Conservation (phyloP, 2,888 invertebrate genomes). For the Stenodera caucasica region DNA sequence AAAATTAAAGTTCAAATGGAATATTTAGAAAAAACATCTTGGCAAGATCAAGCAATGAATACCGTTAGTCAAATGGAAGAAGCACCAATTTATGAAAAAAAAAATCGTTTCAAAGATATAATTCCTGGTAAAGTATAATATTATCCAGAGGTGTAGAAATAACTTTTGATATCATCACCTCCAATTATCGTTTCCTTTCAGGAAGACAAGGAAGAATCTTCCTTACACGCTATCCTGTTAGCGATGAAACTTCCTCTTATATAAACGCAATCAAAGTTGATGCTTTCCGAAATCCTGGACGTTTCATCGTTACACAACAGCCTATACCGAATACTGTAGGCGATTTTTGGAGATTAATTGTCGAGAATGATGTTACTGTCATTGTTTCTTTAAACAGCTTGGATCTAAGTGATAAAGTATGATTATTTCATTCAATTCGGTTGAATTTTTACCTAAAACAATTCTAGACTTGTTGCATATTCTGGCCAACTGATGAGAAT, state of each 20-base stretch:
- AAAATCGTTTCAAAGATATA: constrained; percentile 53
- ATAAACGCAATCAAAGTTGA: constrained; percentile 56
- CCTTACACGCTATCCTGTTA: constrained; percentile 48
- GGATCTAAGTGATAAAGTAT: constrained; percentile 48
- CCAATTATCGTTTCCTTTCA: constrained; percentile 23
- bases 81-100: constrained; percentile 36
- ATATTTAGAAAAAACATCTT: constrained; percentile 48
- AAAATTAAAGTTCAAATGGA: constrained; percentile 47
- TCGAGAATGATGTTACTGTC: constrained; percentile 50
- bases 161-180: too few relatives aligned
- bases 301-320: constrained; percentile 55
- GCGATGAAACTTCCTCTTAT: constrained; percentile 53
- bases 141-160: too few relatives aligned
- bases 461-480: constrained; percentile 43
- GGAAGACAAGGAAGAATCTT: constrained; percentile 48
- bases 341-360: constrained; percentile 57
- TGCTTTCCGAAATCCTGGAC: constrained; percentile 47
- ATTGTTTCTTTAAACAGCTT: constrained; percentile 54
- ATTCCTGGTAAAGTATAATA: constrained; percentile 49
- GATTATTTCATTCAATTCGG: neutral
- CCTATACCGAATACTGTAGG: constrained; percentile 54
- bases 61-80: constrained; percentile 29
- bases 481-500: constrained; percentile 37
- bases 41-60: constrained; percentile 55
- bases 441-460: neutral